phyloP scores from a whole-genome alignment of 2,797 vertebrate species.

The Acanthornis magna region DNA sequence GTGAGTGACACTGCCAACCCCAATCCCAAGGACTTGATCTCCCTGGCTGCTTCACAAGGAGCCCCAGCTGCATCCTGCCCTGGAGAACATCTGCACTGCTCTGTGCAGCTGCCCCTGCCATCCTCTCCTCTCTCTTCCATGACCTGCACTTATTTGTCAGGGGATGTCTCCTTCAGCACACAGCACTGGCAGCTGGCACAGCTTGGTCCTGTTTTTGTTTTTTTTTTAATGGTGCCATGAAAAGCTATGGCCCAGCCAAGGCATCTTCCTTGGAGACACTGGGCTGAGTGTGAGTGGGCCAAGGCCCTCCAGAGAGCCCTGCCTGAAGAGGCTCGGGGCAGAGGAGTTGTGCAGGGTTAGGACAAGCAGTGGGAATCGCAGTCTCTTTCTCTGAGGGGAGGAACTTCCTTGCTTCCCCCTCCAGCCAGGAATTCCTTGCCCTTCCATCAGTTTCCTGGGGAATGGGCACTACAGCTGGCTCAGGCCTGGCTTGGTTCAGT shows the following conservation, averaged over 20 bases:
- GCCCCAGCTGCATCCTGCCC: background rate
- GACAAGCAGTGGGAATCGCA: background rate
- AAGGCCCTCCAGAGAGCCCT: background rate
- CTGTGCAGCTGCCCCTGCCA: background rate
- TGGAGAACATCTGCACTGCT: background rate
- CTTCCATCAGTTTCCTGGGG: background rate
- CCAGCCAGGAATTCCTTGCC: background rate
- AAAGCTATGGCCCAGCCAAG: background rate
- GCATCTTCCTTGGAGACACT: background rate
- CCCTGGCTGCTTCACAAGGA: background rate
- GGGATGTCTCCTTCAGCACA: background rate
- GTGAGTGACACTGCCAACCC: background rate
- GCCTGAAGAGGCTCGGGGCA: background rate
- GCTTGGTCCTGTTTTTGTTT: accelerated
- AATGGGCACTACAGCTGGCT: background rate
- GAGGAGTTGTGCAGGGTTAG: background rate
- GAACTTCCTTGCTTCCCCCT: background rate
- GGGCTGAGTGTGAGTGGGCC: background rate
- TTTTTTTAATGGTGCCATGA: background rate
- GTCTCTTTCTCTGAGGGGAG: background rate
- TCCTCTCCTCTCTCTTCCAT: no score
- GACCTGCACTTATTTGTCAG: no score
- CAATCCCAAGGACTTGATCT: background rate
- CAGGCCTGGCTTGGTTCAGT: accelerated
- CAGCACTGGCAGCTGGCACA: background rate